Evolutionary conservation across 2,797 vertebrate species (phyloP).

Genomic region (Sebastes variabilis): DNA sequence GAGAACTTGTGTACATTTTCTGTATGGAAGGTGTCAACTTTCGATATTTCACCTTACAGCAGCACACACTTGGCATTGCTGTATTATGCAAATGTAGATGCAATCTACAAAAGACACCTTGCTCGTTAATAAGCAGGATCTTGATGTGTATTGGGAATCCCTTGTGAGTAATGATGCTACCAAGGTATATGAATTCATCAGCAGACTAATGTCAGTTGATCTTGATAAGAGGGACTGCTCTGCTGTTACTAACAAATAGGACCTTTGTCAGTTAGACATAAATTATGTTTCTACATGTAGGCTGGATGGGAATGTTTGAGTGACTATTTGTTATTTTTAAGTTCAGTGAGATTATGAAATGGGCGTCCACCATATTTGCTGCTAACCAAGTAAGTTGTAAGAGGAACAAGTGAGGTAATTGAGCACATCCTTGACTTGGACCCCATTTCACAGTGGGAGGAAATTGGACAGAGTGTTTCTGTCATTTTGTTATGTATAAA

Average conservation of each 20-base stretch:
- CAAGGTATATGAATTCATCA: slow-evolving; percentile 32
- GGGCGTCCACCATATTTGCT: background rate
- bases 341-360: background rate
- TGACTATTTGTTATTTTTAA: background rate
- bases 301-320: background rate
- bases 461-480: background rate
- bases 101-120: slow-evolving; percentile 14
- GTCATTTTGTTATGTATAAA: background rate
- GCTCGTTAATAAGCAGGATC: slow-evolving; percentile 10
- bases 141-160: slow-evolving; percentile 24
- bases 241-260: slow-evolving; percentile 10
- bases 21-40: background rate
- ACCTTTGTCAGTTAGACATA: background rate
- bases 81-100: slow-evolving; percentile 23
- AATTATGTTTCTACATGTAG: background rate
- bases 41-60: background rate
- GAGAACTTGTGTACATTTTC: background rate
- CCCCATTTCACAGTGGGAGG: background rate
- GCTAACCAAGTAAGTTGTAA: background rate
- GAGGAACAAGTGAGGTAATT: background rate
- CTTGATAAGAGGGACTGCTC: slow-evolving; percentile 1
- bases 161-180: slow-evolving; percentile 29
- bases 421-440: background rate
- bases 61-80: background rate
- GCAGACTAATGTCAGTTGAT: slow-evolving; percentile 22